A percentile compares a stretch with the other conserved stretches of the same genome.
Evolutionary conservation across 30 jellyfish, hydroid and myxozoan species (phyloP).

Genomic region (Cassiopea andromeda): DNA sequence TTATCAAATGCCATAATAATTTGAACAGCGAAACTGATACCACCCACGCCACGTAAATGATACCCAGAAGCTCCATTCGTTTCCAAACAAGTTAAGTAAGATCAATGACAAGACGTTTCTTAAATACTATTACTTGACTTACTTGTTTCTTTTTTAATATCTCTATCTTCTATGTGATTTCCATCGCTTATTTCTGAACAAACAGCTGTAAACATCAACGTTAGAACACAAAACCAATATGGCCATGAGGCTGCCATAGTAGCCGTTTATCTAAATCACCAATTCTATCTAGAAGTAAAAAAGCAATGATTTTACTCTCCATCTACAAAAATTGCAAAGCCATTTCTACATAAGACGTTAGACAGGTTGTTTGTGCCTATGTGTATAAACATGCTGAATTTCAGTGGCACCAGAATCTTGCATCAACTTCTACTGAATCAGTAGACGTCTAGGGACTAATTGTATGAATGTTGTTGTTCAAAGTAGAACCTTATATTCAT

Average conservation of each 20-base stretch:
- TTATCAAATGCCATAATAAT: too few relatives aligned
- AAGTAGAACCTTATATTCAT: too few relatives aligned
- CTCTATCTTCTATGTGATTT: background rate
- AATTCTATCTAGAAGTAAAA: background rate
- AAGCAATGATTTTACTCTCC: background rate
- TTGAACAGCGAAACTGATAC: too few relatives aligned
- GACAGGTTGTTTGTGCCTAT: conserved; percentile 30
- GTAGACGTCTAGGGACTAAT: background rate
- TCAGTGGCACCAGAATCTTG: background rate
- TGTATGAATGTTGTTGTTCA: background rate
- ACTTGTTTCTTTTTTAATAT: background rate
- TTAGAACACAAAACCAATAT: background rate
- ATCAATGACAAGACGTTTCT: too few relatives aligned
- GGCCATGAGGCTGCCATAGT: background rate
- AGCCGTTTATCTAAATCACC: background rate
- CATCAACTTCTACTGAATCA: background rate
- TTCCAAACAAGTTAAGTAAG: too few relatives aligned
- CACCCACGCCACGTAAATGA: too few relatives aligned
- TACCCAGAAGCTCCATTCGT: too few relatives aligned
- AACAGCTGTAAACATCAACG: background rate
- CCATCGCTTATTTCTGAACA: background rate
- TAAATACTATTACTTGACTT: background rate
- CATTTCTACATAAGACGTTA: background rate
- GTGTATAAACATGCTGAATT: background rate
- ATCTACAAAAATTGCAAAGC: background rate